Percentiles rank a stretch among this genome's conserved stretches.
Evolutionary conservation across 1,140 invertebrate species (phyloP).

Genomic region (Diachasma alloeum): DNA sequence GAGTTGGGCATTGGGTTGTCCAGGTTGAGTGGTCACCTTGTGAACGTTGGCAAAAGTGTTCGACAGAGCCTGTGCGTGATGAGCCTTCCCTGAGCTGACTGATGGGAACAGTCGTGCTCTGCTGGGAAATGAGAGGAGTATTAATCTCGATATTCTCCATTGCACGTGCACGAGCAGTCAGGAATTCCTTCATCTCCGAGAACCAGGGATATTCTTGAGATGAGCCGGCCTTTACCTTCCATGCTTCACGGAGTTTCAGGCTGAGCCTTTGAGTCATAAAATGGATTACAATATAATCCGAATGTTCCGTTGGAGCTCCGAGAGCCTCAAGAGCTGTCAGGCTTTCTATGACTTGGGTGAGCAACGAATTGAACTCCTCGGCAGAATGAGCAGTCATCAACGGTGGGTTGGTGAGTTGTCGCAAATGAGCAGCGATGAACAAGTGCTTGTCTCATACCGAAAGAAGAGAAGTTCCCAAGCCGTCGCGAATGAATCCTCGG

Average conservation of each 20-base stretch:
- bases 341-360: neutral
- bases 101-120: too few species aligned
- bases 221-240: neutral
- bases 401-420: neutral
- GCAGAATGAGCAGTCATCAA: neutral
- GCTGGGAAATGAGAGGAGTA: neutral
- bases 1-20: neutral
- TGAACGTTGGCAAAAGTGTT: neutral
- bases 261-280: neutral
- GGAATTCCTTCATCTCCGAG: neutral
- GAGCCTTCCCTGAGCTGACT: neutral
- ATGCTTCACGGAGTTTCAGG: neutral
- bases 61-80: neutral
- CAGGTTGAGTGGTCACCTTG: neutral
- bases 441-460: neutral
- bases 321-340: neutral
- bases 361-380: neutral
- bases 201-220: neutral
- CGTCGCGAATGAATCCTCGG: neutral
- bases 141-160: neutral
- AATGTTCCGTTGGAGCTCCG: neutral
- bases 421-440: neutral
- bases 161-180: neutral
- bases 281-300: neutral
- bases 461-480: neutral